Percentiles rank a stretch among this genome's conserved stretches.
Conservation (phyloP, 2,888 invertebrate species). For the Dryocosmus kuriphilus region DNA sequence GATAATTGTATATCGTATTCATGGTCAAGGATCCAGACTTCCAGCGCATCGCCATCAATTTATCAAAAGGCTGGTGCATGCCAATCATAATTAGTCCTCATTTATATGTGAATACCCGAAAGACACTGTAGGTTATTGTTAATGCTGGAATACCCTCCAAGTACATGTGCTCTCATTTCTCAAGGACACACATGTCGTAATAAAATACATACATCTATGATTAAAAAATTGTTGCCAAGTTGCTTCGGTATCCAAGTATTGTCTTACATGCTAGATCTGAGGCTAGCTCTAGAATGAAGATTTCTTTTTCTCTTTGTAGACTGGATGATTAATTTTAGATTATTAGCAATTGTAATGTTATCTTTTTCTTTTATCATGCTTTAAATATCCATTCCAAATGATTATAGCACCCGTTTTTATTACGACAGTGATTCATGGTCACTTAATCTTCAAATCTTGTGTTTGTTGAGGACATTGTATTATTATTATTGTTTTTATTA, state of each 20-base stretch:
- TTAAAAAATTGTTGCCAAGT: not conserved
- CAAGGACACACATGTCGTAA: slow-evolving; percentile 57
- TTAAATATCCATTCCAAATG: too few species aligned
- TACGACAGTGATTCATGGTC: too few species aligned
- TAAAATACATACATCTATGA: not conserved
- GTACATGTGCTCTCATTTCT: slow-evolving; percentile 55
- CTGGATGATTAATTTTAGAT: not conserved
- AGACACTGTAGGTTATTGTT: not conserved
- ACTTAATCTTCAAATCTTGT: too few species aligned
- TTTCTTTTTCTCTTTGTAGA: not conserved
- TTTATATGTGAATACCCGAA: not conserved
- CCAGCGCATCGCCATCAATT: not conserved
- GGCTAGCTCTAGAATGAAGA: not conserved
- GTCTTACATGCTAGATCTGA: too few species aligned
- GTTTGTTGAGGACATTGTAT: too few species aligned
- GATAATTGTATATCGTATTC: not conserved
- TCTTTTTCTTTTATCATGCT: too few species aligned
- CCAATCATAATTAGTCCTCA: not conserved
- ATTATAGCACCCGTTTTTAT: too few species aligned
- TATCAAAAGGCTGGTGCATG: not conserved
- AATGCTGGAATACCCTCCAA: not conserved
- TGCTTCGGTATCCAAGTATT: not conserved
- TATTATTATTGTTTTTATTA: too few species aligned
- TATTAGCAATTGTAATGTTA: not conserved
- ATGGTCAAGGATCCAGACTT: not conserved